Conservation (phyloP, 2,888 invertebrate genomes). For the Diadromus collaris region DNA sequence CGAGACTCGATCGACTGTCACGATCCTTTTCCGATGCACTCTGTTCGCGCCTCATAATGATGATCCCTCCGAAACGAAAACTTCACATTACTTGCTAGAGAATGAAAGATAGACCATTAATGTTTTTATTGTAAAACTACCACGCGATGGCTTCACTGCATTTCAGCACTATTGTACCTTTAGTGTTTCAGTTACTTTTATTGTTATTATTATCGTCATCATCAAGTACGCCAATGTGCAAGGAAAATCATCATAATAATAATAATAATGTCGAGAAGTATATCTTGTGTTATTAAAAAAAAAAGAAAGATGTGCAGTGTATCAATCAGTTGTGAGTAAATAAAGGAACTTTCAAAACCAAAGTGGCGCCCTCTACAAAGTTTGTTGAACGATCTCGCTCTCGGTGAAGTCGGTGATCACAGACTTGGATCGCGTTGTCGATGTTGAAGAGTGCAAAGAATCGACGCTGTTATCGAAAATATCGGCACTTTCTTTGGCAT, state of each 20-base stretch:
- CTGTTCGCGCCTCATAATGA: neutral
- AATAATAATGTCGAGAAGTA: neutral
- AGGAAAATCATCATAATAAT: no score
- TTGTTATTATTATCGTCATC: neutral
- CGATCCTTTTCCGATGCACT: neutral
- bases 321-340: conserved; percentile 10
- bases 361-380: neutral
- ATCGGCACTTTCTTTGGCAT: neutral
- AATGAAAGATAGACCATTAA: neutral
- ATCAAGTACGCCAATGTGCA: neutral
- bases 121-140: neutral
- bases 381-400: neutral
- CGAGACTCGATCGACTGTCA: neutral
- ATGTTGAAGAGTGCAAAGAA: neutral
- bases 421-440: neutral
- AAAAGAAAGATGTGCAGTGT: conserved; percentile 14
- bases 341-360: conserved; percentile 16
- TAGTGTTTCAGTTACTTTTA: conserved; percentile 4
- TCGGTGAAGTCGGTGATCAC: neutral
- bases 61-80: neutral
- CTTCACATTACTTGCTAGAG: neutral
- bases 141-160: conserved; percentile 4
- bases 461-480: neutral
- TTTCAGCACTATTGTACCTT: conserved; percentile 1
- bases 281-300: conserved; percentile 2